phyloP scores from a whole-genome alignment of 2,888 invertebrate species.

The Drosophila anomelani region DNA sequence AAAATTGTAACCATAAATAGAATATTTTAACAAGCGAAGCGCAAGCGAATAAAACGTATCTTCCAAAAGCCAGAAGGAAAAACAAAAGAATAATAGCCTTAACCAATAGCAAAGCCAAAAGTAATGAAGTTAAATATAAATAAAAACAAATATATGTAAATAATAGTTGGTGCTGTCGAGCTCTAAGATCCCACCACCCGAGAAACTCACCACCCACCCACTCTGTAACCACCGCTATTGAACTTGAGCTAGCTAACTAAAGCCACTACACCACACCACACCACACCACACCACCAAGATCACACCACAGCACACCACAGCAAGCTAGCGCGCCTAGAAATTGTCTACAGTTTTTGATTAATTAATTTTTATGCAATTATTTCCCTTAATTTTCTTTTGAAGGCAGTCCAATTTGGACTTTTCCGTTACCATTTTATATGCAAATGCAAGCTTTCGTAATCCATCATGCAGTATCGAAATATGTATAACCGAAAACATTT shows the following conservation, averaged over 20 bases:
- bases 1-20: conserved; percentile 29
- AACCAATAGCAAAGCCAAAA: conserved; percentile 11
- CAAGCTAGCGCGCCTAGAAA: conserved; percentile 41
- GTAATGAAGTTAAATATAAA: conserved; percentile 10
- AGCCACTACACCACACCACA: conserved; percentile 21
- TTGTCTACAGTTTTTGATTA: conserved; percentile 43
- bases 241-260: conserved; percentile 49
- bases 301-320: conserved; percentile 18
- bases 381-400: conserved; percentile 30
- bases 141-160: conserved; percentile 37
- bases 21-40: conserved; percentile 37
- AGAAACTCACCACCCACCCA: conserved; percentile 40
- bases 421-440: conserved; percentile 18
- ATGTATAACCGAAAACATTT: conserved; percentile 43
- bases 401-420: conserved; percentile 18
- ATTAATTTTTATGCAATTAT: conserved; percentile 17
- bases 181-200: conserved; percentile 35
- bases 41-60: conserved; percentile 35
- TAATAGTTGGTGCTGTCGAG: conserved; percentile 43
- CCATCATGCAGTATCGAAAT: conserved; percentile 41
- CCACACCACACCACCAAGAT: conserved; percentile 21
- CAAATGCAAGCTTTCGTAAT: conserved; percentile 44
- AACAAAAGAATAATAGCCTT: conserved; percentile 22
- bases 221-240: conserved; percentile 67
- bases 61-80: conserved; percentile 32